phyloP scores from a whole-genome alignment of 2,888 invertebrate genomes.

The Phaedon cochleariae region DNA sequence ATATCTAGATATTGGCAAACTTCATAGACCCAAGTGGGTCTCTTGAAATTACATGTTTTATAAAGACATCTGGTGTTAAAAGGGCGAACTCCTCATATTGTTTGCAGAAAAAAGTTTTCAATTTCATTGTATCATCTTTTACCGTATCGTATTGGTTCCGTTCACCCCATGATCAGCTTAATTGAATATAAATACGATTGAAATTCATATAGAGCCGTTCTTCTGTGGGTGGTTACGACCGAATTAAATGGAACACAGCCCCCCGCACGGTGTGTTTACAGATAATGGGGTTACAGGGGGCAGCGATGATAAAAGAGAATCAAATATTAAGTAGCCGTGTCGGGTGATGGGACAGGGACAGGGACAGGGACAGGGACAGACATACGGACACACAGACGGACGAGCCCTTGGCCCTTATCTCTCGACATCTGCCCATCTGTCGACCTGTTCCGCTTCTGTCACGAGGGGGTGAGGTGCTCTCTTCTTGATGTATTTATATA shows the following conservation, averaged over 20 bases:
- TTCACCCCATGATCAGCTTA: slow-evolving; percentile 12
- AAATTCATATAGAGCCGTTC: slow-evolving; percentile 33
- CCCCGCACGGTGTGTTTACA: slow-evolving; percentile 38
- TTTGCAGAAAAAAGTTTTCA: no score
- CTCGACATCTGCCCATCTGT: slow-evolving; percentile 51
- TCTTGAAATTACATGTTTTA: no score
- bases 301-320: slow-evolving; percentile 52
- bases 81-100: no score
- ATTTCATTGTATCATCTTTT: no score
- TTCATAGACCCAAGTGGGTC: no score
- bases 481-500: slow-evolving; percentile 6
- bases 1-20: no score
- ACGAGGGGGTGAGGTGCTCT: neutral
- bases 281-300: slow-evolving; percentile 42
- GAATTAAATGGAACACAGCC: slow-evolving; percentile 36
- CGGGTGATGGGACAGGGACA: slow-evolving; percentile 47
- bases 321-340: slow-evolving; percentile 53
- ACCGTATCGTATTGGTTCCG: no score
- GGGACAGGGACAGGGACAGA: slow-evolving; percentile 17
- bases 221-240: slow-evolving; percentile 38
- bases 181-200: slow-evolving; percentile 39
- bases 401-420: slow-evolving; percentile 44
- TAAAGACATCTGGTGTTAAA: no score
- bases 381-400: slow-evolving; percentile 19
- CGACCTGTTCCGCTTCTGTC: slow-evolving; percentile 33